Evolutionary conservation across 2,113 vertebrate species (phyloP).

Genomic region (Anser cygnoides): DNA sequence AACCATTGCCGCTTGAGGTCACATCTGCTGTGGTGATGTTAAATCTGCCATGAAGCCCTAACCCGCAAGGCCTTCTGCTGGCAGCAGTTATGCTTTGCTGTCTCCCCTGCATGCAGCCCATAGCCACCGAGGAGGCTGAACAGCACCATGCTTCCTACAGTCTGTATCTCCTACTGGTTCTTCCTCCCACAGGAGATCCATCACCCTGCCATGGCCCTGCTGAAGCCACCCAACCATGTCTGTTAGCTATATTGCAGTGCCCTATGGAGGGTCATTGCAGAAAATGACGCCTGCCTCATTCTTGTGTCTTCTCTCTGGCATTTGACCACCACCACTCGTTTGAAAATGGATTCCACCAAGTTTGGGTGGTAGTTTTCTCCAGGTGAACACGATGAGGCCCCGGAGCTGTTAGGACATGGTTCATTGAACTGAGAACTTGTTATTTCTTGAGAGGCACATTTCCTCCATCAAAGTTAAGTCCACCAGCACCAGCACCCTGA

Average conservation of each 20-base stretch:
- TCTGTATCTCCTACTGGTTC: neutral
- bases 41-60: slow-evolving; percentile 44
- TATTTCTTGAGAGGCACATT: neutral
- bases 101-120: neutral
- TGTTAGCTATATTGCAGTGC: fast-evolving
- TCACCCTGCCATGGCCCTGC: neutral
- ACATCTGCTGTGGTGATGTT: slow-evolving; percentile 53
- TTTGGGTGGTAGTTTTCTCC: neutral
- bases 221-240: neutral
- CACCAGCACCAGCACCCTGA: neutral
- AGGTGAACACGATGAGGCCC: neutral
- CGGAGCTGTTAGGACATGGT: slow-evolving; percentile 14
- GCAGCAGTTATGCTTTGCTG: neutral
- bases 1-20: slow-evolving; percentile 48
- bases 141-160: fast-evolving
- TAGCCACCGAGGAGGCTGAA: neutral
- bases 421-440: neutral
- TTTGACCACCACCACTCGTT: slow-evolving; percentile 2
- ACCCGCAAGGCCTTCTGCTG: neutral
- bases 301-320: neutral
- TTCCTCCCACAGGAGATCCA: neutral
- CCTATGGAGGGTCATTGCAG: fast-evolving
- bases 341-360: neutral
- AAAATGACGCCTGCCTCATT: neutral
- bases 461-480: neutral